Evolutionary conservation across 2,888 invertebrate species (phyloP), one percentile per base, ranked within the genome.

Genomic region (Fragum whitleyi): DNA sequence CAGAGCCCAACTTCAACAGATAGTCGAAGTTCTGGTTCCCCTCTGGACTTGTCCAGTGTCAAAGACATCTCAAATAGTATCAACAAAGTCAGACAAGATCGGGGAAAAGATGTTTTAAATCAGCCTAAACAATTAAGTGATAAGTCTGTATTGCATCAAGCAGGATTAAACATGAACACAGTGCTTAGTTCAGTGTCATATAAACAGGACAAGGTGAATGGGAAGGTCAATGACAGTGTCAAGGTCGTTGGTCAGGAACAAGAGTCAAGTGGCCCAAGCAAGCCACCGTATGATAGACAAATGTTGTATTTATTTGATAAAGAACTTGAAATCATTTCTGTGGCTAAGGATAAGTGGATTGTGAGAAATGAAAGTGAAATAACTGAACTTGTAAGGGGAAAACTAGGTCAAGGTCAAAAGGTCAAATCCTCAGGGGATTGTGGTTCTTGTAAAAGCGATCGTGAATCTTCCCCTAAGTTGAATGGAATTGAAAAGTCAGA

Each of bases 281-380:
- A 83, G 72, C 74, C 80, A 23, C 81, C 83, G n/a, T 92, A 92
- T 77, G 88, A 89, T 65, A 87, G 86, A 74, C 85, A 92, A 73
- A 87, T 91, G 77, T 80, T 92, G 59, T 85, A 82, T 65, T 74
- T 92, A 9, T 91, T 91, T 84, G 90, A 91, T 65, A 87, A 87
- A 74, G 91, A 91, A 73, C 83, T 91, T 26, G 92, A 92, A 80
- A 92, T 92, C 42, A 91, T 92, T 62, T 89, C 90, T 51, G 92
- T 92, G 0, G 92, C 89, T 14, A 90, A 90, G 74, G 90, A 91
- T 65, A 88, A 90, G 51, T 92, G 91, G 91, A 90, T 92, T 72
- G 90, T 91, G 7, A 83, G 91, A 67, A 91, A 92, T 82, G 92
- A 92, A 69, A 80, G 85, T 47, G 90, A 92, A 68, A 72, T 92